phyloP scores from a whole-genome alignment of 2,888 invertebrate species.

The Torymus auratus region DNA sequence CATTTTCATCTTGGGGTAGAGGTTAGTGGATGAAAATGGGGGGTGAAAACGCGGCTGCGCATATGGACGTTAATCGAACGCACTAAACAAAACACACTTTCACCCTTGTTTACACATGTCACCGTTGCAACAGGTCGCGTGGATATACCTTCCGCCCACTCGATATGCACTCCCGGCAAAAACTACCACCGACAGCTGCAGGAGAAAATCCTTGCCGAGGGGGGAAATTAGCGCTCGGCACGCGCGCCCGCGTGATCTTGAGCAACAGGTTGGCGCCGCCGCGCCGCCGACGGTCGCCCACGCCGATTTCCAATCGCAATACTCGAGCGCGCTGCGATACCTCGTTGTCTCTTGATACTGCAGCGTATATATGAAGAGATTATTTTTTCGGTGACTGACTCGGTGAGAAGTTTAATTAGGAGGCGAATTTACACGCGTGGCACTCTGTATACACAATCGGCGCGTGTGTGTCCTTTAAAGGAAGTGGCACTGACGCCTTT shows the following conservation, averaged over 20 bases:
- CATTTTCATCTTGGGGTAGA: conserved; percentile 4
- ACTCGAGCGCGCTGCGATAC: too few species aligned
- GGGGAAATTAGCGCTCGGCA: background rate
- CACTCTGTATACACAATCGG: background rate
- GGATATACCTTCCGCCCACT: too few species aligned
- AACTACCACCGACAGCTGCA: too few species aligned
- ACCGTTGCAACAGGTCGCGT: too few species aligned
- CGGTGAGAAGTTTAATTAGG: background rate
- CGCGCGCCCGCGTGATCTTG: conserved; percentile 65
- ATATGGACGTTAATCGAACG: too few species aligned
- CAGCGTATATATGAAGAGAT: too few species aligned
- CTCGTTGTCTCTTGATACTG: background rate
- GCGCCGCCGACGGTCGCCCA: conserved; percentile 61
- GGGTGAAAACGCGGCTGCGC: too few species aligned
- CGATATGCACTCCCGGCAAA: too few species aligned
- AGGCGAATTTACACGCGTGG: too few species aligned
- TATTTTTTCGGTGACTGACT: background rate
- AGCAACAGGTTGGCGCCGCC: conserved; percentile 77
- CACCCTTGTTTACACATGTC: too few species aligned
- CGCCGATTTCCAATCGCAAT: conserved; percentile 58
- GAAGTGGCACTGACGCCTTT: background rate
- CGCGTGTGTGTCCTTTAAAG: conserved; percentile 27
- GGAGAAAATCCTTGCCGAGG: background rate
- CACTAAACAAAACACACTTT: too few species aligned
- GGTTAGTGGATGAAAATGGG: too few species aligned